These are phyloP conservation scores for Geodia barretti DNA, from an alignment of 37 sponge, comb jelly and placozoan species.

Conservation along the genomic window DNA sequence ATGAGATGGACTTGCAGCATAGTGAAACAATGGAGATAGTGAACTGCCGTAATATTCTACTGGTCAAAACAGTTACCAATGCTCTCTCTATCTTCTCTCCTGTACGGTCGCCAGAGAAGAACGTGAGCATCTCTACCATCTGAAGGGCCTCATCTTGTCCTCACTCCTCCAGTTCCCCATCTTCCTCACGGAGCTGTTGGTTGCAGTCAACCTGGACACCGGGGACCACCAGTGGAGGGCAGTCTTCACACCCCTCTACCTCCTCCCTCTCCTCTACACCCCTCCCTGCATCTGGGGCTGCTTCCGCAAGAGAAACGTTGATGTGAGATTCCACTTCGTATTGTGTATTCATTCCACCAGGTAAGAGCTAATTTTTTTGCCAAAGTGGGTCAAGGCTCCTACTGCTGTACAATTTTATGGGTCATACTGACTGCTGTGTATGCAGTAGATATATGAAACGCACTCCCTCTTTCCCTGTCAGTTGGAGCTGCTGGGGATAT, in stretches of 20 bases:
- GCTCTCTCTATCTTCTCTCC: background rate
- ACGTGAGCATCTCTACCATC: constrained; percentile 35
- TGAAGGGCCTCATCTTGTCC: constrained; percentile 44
- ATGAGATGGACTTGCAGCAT: no score
- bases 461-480: background rate
- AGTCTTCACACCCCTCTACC: constrained; percentile 64
- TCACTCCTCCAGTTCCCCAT: constrained; percentile 46
- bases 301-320: constrained; percentile 42
- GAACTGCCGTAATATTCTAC: no score
- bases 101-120: constrained; percentile 50
- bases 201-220: constrained; percentile 61
- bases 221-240: constrained; percentile 54
- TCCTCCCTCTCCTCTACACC: constrained; percentile 28
- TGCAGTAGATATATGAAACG: background rate
- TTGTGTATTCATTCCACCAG: no score
- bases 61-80: background rate
- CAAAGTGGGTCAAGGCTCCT: background rate
- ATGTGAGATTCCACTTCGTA: no score
- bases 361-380: no score
- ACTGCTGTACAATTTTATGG: background rate
- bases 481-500: constrained; percentile 50
- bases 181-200: constrained; percentile 55
- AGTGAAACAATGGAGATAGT: no score
- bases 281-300: constrained; percentile 42
- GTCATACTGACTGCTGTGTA: background rate